These are phyloP conservation scores for Mamestra configurata DNA, from an alignment of 1,140 invertebrate genomes.

Conservation along the genomic window DNA sequence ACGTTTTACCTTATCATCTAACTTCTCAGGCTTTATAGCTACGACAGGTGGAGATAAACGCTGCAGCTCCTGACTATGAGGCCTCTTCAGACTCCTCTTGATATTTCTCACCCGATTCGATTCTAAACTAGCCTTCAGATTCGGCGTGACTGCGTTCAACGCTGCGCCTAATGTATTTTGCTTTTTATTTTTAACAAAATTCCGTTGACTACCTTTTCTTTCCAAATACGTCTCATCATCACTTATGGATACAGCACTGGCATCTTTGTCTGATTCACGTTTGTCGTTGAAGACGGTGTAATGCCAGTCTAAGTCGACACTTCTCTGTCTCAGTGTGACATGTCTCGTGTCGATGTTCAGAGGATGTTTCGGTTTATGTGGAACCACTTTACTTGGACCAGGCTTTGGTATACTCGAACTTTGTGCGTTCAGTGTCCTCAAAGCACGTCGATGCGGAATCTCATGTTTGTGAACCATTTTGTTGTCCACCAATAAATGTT, in stretches of 20 bases:
- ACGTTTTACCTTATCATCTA: slow-evolving; percentile 62
- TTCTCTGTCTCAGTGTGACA: slow-evolving; percentile 69
- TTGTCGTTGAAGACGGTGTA: slow-evolving; percentile 69
- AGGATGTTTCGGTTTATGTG: slow-evolving; percentile 51
- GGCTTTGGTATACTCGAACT: slow-evolving; percentile 32
- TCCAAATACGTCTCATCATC: slow-evolving; percentile 61
- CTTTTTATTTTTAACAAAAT: slow-evolving; percentile 55
- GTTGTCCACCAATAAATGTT: slow-evolving; percentile 59
- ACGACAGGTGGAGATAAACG: slow-evolving; percentile 68
- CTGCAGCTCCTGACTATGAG: slow-evolving; percentile 77
- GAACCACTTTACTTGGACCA: slow-evolving; percentile 57
- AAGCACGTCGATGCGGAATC: slow-evolving; percentile 60
- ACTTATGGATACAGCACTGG: slow-evolving; percentile 62
- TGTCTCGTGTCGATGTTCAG: slow-evolving; percentile 61
- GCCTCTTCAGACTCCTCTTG: slow-evolving; percentile 78
- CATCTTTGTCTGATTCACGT: slow-evolving; percentile 21
- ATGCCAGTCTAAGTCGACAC: slow-evolving; percentile 67
- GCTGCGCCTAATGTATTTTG: slow-evolving; percentile 53
- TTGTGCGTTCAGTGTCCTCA: slow-evolving; percentile 66
- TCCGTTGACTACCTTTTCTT: slow-evolving; percentile 34
- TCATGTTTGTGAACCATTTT: slow-evolving; percentile 50
- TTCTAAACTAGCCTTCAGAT: slow-evolving; percentile 57
- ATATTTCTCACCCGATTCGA: slow-evolving; percentile 72
- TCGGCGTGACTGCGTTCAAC: slow-evolving; percentile 62
- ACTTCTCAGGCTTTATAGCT: slow-evolving; percentile 46